Conservation (phyloP, 2,888 invertebrate species). For the Acleris emargana region DNA sequence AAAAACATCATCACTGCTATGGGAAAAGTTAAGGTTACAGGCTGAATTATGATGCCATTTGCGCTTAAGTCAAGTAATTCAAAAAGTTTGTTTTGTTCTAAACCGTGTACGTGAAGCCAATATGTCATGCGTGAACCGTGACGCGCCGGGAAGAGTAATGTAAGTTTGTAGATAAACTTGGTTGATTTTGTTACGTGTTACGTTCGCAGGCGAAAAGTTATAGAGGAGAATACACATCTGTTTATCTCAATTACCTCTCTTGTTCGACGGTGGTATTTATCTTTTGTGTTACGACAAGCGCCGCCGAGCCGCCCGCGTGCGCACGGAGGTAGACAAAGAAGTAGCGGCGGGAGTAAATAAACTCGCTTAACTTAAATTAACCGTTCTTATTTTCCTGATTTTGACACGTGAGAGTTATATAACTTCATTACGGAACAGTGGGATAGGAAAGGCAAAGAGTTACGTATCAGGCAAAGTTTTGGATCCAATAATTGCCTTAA, state of each 20-base stretch:
- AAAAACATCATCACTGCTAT: conserved; percentile 55
- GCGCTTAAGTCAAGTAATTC: conserved; percentile 38
- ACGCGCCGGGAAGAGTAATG: conserved; percentile 41
- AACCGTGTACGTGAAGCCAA: conserved; percentile 40
- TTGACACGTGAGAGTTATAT: conserved; percentile 63
- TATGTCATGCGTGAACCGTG: conserved; percentile 40
- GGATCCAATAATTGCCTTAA: conserved; percentile 52
- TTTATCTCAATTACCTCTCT: conserved; percentile 77
- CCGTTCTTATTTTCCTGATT: conserved; percentile 67
- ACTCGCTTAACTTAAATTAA: conserved; percentile 67
- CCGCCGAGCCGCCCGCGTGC: conserved; percentile 47
- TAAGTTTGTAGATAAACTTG: conserved; percentile 62
- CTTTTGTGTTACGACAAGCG: conserved; percentile 72
- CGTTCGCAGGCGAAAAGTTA: conserved; percentile 66
- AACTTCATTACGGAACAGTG: conserved; percentile 56
- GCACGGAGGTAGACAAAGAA: conserved; percentile 68
- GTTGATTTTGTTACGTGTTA: conserved; percentile 70
- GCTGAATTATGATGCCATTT: conserved; percentile 58
- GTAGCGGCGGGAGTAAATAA: conserved; percentile 70
- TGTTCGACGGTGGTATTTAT: conserved; percentile 74
- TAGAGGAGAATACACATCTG: conserved; percentile 70
- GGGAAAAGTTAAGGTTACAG: conserved; percentile 41
- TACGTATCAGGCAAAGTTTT: conserved; percentile 48
- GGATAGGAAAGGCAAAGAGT: conserved; percentile 47
- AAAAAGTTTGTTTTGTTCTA: conserved; percentile 33